phyloP scores from a whole-genome alignment of 2,888 invertebrate species.

The Muscina levida region DNA sequence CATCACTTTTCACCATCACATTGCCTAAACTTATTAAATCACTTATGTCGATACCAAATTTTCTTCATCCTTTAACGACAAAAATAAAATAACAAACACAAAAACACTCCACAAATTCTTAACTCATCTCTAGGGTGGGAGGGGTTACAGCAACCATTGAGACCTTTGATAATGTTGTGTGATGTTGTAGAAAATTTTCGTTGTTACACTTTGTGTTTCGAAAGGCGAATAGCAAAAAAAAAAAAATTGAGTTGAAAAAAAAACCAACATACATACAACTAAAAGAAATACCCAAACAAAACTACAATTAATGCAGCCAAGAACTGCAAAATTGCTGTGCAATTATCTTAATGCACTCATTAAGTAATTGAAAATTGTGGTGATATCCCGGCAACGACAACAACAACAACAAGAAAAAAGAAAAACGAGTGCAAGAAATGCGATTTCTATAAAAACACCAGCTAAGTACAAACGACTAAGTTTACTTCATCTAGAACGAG shows the following conservation, averaged over 20 bases:
- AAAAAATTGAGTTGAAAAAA: neutral
- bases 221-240: neutral
- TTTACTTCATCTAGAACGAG: neutral
- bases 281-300: too few species aligned
- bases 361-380: slow-evolving; percentile 70
- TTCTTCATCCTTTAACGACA: too few species aligned
- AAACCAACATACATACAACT: too few species aligned
- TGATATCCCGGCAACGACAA: slow-evolving; percentile 54
- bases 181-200: slow-evolving; percentile 1
- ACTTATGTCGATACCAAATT: too few species aligned
- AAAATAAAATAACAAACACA: too few species aligned
- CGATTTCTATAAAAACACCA: slow-evolving; percentile 1
- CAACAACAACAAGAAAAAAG: slow-evolving; percentile 39
- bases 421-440: too few species aligned
- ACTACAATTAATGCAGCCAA: too few species aligned
- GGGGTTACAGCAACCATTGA: too few species aligned
- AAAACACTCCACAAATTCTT: too few species aligned
- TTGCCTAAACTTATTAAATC: too few species aligned
- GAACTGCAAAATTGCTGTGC: slow-evolving; percentile 51
- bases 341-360: slow-evolving; percentile 70
- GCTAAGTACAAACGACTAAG: slow-evolving; percentile 42
- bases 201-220: neutral
- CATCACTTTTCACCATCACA: too few species aligned
- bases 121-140: too few species aligned
- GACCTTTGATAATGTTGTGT: neutral